A percentile compares a stretch with the other conserved stretches of the same genome.
These are phyloP conservation scores for Nannobrachium achirus DNA, from an alignment of 2,113 vertebrate genomes.

Conservation along the genomic window DNA sequence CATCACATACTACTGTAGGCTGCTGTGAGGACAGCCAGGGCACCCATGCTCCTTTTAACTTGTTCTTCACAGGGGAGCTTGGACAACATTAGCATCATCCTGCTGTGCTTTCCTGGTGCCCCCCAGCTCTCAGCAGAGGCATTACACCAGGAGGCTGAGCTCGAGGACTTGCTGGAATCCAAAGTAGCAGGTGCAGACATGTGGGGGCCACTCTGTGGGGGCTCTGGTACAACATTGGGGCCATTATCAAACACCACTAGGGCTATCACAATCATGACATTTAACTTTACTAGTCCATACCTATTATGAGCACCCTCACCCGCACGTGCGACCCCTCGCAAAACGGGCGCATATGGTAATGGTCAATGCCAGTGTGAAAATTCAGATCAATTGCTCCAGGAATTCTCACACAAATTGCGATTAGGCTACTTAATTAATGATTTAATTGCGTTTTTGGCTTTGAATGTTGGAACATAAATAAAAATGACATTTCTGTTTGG, in stretches of 20 bases:
- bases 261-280: not conserved
- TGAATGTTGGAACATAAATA: no score
- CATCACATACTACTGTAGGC: no score
- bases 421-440: no score
- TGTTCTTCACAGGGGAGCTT: conserved; percentile 80
- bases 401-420: no score
- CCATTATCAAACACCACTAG: not conserved
- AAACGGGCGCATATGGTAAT: no score
- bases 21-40: conserved; percentile 32
- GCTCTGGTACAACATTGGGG: not conserved
- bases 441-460: no score
- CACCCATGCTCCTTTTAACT: conserved; percentile 31
- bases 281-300: no score
- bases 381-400: no score
- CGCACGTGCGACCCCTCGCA: no score
- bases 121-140: conserved; percentile 82
- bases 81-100: conserved; percentile 86
- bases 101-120: conserved; percentile 84
- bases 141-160: conserved; percentile 77
- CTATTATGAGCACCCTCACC: no score
- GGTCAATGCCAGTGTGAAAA: no score
- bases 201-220: not conserved
- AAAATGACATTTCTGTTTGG: no score
- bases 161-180: conserved; percentile 79
- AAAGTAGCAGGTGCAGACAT: conserved; percentile 79